Base-by-base conservation (phyloP, 2,113 vertebrate species). In the Okapia johnstoni region DNA sequence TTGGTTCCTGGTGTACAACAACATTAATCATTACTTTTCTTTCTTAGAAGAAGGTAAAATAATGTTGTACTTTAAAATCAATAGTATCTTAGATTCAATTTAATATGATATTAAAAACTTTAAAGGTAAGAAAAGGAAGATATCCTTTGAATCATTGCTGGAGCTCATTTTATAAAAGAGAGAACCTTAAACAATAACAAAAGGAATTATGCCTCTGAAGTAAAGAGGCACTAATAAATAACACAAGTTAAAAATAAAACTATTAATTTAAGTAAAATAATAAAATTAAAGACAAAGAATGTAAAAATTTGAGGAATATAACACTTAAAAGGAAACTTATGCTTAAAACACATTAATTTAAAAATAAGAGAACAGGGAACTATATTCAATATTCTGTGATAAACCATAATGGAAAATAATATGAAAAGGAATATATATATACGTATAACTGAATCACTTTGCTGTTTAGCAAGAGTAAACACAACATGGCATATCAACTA, bases 81-180 rank as follows among this genome's bases (percentile, higher is more conserved):
- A 48, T 33, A 70, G 28, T 57, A 96, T 73, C 77, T 97, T 89
- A 60, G 48, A 66, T 81, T 91, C 77, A 85, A 87, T 79, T 90
- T 93, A 97, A 93, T 88, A 95, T 70, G 77, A 54, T 40, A 96
- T 48, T 79, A 61, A 91, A 85, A 94, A 60, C 16, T 94, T 93
- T 94, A 57, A 92, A 94, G 52, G 10, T 57, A 28, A 61, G 54
- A 28, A 92, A 94, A 40, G 19, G 93, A 81, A 89, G 43, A 92
- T 36, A 80, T 84, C 23, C 25, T 94, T 77, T 92, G 21, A 85
- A 83, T 92, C 92, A 93, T 33, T 92, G 17, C 43, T 84, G 10
- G 83, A 61, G 58, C 33, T 95, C 13, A 52, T 87, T 79, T 52
- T 43, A 90, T 48, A 70, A 88, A 28, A 90, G 40, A 80, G 11